Percentiles rank a stretch among this genome's conserved stretches.
Conservation (phyloP, 2,797 vertebrate genomes). For the Trematomus bernacchii region DNA sequence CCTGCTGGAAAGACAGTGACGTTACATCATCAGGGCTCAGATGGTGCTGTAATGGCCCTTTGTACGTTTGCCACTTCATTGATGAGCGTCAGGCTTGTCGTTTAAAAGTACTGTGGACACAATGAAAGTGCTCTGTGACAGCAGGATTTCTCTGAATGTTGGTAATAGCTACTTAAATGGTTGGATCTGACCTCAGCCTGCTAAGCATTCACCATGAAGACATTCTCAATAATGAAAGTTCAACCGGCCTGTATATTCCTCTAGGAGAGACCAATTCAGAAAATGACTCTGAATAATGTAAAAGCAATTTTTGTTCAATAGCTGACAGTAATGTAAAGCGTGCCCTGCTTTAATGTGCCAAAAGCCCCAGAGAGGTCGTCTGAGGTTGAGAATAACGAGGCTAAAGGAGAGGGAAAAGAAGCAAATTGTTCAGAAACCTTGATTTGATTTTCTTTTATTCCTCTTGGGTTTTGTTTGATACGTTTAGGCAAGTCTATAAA, state of each 20-base stretch:
- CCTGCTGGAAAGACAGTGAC: neutral
- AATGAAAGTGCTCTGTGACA: conserved; percentile 35
- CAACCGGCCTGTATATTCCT: conserved; percentile 25
- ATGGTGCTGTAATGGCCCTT: conserved; percentile 10
- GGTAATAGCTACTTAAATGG: conserved; percentile 27
- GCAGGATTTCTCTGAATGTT: conserved; percentile 22
- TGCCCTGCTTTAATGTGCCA: conserved; percentile 13
- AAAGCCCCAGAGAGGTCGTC: conserved; percentile 5
- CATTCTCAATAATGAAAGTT: neutral
- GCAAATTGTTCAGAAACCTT: conserved; percentile 12
- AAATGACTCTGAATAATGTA: neutral
- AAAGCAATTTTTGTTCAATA: neutral
- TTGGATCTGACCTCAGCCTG: conserved; percentile 19
- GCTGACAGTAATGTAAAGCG: neutral
- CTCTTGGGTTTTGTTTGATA: conserved; percentile 3
- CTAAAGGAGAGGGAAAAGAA: neutral
- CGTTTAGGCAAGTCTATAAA: conserved; percentile 14
- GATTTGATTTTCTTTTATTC: neutral
- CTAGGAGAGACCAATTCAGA: conserved; percentile 7
- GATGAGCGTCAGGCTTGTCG: conserved; percentile 32
- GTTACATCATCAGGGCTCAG: conserved; percentile 18
- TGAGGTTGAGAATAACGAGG: neutral
- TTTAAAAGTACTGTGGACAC: conserved; percentile 37
- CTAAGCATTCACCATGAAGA: conserved; percentile 15
- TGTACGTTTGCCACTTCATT: conserved; percentile 21